These are phyloP conservation scores for Muscicapa striata DNA, from an alignment of 2,797 vertebrate species.

Conservation along the genomic window DNA sequence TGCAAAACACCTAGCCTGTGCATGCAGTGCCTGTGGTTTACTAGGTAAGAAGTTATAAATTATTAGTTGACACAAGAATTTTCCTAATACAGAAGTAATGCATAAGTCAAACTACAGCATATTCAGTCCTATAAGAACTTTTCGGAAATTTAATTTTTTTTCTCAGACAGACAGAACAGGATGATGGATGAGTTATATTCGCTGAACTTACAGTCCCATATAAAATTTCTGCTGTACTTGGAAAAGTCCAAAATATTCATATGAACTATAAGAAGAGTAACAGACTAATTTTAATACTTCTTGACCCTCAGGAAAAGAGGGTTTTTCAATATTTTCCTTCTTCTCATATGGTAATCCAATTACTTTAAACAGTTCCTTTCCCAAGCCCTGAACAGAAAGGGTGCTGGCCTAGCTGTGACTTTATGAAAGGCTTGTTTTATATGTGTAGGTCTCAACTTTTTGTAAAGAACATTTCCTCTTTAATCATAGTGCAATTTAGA, in stretches of 20 bases:
- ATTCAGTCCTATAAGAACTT: neutral
- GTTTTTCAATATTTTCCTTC: neutral
- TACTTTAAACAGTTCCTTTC: neutral
- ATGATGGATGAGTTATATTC: slow-evolving; percentile 2
- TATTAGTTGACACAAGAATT: neutral
- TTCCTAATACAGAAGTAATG: neutral
- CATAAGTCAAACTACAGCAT: neutral
- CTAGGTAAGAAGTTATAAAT: neutral
- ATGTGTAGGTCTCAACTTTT: neutral
- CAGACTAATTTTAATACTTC: neutral
- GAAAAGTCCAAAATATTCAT: slow-evolving; percentile 13
- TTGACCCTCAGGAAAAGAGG: neutral
- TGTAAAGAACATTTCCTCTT: neutral
- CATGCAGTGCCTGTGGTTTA: neutral
- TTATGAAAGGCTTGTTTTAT: neutral
- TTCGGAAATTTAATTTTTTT: neutral
- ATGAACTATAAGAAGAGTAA: neutral
- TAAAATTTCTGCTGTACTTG: neutral
- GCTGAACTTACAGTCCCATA: neutral
- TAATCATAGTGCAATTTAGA: neutral
- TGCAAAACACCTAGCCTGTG: neutral
- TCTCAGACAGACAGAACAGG: neutral
- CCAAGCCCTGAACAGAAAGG: neutral
- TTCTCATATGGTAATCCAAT: neutral
- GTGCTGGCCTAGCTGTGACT: neutral